Percentiles rank a stretch among this genome's conserved stretches.
Evolutionary conservation across 2,888 invertebrate genomes (phyloP).

Genomic region (Nephrotoma appendiculata): DNA sequence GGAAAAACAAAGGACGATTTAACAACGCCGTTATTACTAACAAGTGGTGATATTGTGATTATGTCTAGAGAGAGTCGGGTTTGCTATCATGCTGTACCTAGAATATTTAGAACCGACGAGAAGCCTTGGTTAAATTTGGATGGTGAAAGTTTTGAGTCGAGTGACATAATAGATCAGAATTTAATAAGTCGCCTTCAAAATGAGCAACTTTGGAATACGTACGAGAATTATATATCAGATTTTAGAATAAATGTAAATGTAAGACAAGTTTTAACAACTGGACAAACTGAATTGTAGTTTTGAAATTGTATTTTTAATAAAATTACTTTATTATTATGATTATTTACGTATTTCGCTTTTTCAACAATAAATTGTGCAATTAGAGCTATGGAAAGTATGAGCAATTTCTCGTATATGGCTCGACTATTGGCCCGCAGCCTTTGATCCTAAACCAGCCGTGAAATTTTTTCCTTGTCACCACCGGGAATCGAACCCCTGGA

Average conservation of each 20-base stretch:
- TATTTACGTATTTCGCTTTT: too few species aligned
- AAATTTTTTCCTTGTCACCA: too few species aligned
- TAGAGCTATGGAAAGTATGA: too few species aligned
- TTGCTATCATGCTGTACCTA: constrained; percentile 89
- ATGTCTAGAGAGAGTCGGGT: constrained; percentile 78
- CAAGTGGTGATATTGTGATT: constrained; percentile 80
- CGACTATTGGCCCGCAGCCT: too few species aligned
- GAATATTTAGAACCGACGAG: constrained; percentile 44
- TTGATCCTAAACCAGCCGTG: too few species aligned
- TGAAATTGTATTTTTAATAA: too few species aligned
- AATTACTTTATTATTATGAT: too few species aligned
- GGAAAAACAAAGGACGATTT: constrained; percentile 52
- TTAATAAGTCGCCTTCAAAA: neutral
- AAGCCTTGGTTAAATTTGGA: constrained; percentile 33
- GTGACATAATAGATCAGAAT: constrained; percentile 8
- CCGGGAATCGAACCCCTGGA: too few species aligned
- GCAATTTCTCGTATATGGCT: too few species aligned
- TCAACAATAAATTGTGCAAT: too few species aligned
- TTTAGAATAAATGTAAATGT: constrained; percentile 90
- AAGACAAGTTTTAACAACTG: constrained; percentile 65
- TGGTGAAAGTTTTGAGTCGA: constrained; percentile 16
- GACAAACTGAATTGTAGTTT: constrained; percentile 21
- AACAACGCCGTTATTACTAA: constrained; percentile 56
- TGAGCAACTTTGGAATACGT: constrained; percentile 19
- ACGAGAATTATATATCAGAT: constrained; percentile 44